Conservation (phyloP, 2,888 invertebrate genomes). For the Clusia tigrina region DNA sequence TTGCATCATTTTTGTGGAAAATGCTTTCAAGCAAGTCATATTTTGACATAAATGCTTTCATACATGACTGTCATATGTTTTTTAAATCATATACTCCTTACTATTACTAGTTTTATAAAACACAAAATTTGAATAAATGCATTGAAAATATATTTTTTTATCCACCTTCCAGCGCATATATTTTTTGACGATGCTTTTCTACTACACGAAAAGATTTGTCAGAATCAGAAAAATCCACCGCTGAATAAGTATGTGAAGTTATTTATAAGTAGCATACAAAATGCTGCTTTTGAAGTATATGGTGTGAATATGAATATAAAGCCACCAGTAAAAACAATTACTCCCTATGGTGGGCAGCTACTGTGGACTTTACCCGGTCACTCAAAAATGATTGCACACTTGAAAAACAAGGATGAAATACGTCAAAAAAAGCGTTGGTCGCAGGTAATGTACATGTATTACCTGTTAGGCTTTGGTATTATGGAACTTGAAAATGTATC, state of each 20-base stretch:
- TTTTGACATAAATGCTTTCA: no score
- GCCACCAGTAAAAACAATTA: constrained; percentile 78
- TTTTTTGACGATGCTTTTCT: constrained; percentile 88
- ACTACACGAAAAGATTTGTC: constrained; percentile 64
- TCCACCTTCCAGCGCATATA: constrained; percentile 68
- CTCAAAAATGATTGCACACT: constrained; percentile 83
- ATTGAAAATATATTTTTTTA: constrained; percentile 17
- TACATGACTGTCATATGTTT: no score
- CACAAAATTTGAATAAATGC: no score
- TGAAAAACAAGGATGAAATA: constrained; percentile 89
- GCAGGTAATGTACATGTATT: constrained; percentile 96
- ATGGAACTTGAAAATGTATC: constrained; percentile 70
- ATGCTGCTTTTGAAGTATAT: constrained; percentile 78
- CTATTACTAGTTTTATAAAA: no score
- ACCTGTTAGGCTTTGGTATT: constrained; percentile 81
- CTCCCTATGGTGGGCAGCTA: constrained; percentile 87
- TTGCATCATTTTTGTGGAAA: no score
- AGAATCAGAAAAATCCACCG: constrained; percentile 71
- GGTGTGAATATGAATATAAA: constrained; percentile 71
- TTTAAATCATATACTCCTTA: no score
- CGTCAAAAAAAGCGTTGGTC: constrained; percentile 93
- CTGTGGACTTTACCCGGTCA: constrained; percentile 86
- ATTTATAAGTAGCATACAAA: constrained; percentile 76
- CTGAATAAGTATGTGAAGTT: constrained; percentile 84
- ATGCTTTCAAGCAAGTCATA: no score